Conservation (phyloP, 2,113 vertebrate species). For the Grammomys surdaster region DNA sequence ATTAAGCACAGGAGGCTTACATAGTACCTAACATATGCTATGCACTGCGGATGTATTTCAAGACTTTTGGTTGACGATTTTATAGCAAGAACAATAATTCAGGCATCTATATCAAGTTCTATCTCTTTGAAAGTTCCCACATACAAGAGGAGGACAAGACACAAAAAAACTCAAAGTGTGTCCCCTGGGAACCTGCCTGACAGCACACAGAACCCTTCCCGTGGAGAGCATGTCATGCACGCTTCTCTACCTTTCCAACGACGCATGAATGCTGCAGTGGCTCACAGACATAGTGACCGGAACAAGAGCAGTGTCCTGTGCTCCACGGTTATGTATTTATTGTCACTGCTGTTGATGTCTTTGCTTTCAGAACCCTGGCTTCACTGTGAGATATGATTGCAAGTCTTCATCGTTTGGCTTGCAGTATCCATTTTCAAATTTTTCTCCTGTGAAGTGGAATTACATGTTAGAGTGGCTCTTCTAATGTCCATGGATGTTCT, state of each 20-base stretch:
- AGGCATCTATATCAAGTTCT: background rate
- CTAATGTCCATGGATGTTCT: background rate
- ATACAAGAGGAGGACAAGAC: background rate
- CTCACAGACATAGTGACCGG: background rate
- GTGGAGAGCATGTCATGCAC: background rate
- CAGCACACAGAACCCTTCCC: constrained; percentile 52
- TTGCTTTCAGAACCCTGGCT: background rate
- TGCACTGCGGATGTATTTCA: background rate
- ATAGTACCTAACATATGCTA: background rate
- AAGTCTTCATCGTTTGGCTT: constrained; percentile 23
- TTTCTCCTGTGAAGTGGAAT: constrained; percentile 10
- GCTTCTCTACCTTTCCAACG: background rate
- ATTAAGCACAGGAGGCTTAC: background rate
- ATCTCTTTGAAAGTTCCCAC: constrained; percentile 35
- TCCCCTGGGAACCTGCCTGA: background rate
- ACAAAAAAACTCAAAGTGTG: constrained; percentile 58
- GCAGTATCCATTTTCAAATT: constrained; percentile 34
- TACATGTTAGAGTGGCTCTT: constrained; percentile 10
- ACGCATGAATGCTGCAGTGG: background rate
- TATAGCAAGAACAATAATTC: constrained; percentile 4
- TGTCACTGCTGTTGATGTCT: constrained; percentile 29
- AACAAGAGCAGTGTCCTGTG: constrained; percentile 43
- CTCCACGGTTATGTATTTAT: constrained; percentile 55
- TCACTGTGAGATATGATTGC: background rate
- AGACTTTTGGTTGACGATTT: background rate